phyloP scores from a whole-genome alignment of 2,797 vertebrate genomes.

The Sebastes steindachneri region DNA sequence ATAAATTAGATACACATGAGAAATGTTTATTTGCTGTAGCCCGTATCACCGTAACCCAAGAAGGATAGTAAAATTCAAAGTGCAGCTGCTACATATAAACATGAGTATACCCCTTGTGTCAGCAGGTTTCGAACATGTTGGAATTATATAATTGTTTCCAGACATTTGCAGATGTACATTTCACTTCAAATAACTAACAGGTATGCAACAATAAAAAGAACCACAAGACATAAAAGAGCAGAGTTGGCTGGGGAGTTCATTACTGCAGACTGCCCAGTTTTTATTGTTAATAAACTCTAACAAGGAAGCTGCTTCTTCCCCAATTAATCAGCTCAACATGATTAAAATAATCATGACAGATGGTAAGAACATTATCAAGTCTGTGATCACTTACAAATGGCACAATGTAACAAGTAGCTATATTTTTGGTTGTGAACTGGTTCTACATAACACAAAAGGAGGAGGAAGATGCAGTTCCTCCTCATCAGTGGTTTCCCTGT shows the following conservation, averaged over 20 bases:
- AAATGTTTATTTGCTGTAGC: background rate
- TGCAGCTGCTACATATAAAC: slow-evolving; percentile 62
- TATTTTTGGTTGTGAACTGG: background rate
- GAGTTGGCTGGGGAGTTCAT: slow-evolving; percentile 32
- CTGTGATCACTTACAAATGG: background rate
- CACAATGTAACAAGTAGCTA: background rate
- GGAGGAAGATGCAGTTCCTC: background rate
- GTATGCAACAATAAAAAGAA: slow-evolving; percentile 43
- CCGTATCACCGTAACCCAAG: slow-evolving; percentile 2
- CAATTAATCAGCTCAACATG: background rate
- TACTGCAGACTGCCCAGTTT: slow-evolving; percentile 9
- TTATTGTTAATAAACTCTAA: slow-evolving; percentile 16
- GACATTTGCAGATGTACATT: slow-evolving; percentile 39
- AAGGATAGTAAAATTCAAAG: slow-evolving; percentile 44
- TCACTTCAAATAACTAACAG: slow-evolving; percentile 30
- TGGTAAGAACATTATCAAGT: background rate
- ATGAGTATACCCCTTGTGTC: slow-evolving; percentile 13
- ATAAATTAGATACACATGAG: background rate
- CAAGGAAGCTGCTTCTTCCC: background rate
- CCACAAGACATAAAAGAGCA: slow-evolving; percentile 19
- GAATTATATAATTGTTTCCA: slow-evolving; percentile 38
- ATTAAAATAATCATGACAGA: background rate
- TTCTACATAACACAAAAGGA: background rate
- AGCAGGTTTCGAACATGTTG: slow-evolving; percentile 54
- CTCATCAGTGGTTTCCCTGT: slow-evolving; percentile 4